Percentiles rank a stretch among this genome's conserved stretches.
Conservation (phyloP, 2,888 invertebrate genomes). For the Tryphoninae sp. region DNA sequence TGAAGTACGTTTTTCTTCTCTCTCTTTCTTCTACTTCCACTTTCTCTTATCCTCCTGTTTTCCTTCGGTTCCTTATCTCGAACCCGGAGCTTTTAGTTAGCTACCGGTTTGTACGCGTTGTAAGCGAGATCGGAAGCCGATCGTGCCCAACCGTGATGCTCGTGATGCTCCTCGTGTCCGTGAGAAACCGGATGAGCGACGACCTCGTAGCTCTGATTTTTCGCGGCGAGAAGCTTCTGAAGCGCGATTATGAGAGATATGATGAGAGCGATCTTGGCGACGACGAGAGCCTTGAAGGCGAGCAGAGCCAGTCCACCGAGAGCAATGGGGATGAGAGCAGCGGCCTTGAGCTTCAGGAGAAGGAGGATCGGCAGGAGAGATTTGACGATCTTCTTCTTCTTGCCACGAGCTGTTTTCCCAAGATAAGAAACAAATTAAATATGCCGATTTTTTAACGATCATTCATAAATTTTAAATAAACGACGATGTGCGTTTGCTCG, state of each 20-base stretch:
- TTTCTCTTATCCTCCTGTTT: conserved; percentile 12
- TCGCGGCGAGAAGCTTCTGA: conserved; percentile 88
- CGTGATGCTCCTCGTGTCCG: conserved; percentile 82
- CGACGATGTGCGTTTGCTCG: too few relatives aligned
- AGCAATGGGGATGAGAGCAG: conserved; percentile 89
- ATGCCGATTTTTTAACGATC: too few relatives aligned
- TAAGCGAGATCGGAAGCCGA: conserved; percentile 88
- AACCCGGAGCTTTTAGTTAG: conserved; percentile 71
- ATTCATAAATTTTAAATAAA: too few relatives aligned
- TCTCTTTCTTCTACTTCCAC: conserved; percentile 32
- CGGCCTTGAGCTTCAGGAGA: conserved; percentile 90
- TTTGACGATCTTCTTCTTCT: conserved; percentile 91
- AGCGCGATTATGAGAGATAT: conserved; percentile 90
- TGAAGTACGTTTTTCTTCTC: conserved; percentile 51
- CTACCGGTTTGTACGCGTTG: conserved; percentile 84
- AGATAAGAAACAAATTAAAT: too few relatives aligned
- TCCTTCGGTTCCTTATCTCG: conserved; percentile 1
- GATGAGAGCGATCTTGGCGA: conserved; percentile 92
- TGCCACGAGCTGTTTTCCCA: conserved; percentile 83
- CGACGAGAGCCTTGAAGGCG: conserved; percentile 91
- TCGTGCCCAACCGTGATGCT: conserved; percentile 86
- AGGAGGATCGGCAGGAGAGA: conserved; percentile 89
- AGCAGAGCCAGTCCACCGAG: conserved; percentile 90
- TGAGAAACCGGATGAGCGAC: conserved; percentile 79
- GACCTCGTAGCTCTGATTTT: conserved; percentile 87